phyloP scores from a whole-genome alignment of 2,888 invertebrate genomes.

The Rhingia rostrata region DNA sequence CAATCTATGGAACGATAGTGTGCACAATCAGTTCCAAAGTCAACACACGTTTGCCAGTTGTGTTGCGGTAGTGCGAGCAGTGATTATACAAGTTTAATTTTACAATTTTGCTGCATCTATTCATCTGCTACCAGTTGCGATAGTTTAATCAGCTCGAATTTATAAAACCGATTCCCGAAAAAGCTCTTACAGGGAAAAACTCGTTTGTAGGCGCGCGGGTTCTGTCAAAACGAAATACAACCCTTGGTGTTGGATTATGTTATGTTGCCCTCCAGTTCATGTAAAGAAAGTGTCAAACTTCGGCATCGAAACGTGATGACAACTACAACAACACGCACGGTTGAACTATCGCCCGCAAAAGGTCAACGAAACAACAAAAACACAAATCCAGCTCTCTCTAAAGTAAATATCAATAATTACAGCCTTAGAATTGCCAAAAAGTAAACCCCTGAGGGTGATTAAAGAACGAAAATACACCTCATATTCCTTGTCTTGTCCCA shows the following conservation, averaged over 20 bases:
- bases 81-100: slow-evolving; percentile 8
- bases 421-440: neutral
- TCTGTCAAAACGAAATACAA: slow-evolving; percentile 10
- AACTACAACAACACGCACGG: slow-evolving; percentile 18
- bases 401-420: slow-evolving; percentile 53
- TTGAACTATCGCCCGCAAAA: slow-evolving; percentile 8
- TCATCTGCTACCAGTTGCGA: slow-evolving; percentile 12
- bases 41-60: neutral
- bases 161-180: slow-evolving; percentile 31
- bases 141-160: slow-evolving; percentile 28
- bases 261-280: slow-evolving; percentile 39
- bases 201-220: neutral
- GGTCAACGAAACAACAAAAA: neutral
- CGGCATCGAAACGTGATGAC: slow-evolving; percentile 60
- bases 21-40: slow-evolving; percentile 1
- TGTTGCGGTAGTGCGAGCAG: neutral
- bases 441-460: slow-evolving; percentile 5
- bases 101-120: neutral
- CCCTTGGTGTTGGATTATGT: neutral
- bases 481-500: neutral
- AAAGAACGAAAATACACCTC: neutral
- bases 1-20: slow-evolving; percentile 10
- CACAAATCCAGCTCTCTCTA: slow-evolving; percentile 10
- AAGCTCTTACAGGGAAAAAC: slow-evolving; percentile 6
- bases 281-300: slow-evolving; percentile 55